Evolutionary conservation across 2,113 vertebrate genomes (phyloP), one percentile per base, ranked within the genome.

Genomic region (Ptilorrhoa leucosticta): DNA sequence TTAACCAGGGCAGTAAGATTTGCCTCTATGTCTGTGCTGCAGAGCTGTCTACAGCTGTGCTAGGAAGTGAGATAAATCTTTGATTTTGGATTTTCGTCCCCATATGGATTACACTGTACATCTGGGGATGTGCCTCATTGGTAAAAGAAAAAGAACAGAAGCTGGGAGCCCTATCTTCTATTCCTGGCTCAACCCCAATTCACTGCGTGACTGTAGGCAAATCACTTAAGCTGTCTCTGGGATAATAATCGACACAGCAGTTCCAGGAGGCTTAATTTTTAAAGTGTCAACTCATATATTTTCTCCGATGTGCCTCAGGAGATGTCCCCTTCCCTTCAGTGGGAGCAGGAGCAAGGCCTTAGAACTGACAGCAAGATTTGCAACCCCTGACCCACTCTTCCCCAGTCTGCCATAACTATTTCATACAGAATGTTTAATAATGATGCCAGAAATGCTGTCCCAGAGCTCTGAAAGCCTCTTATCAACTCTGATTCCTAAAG

Each of bases 191-290:
- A 78, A 82, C 69, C 93, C 94, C 90, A 90, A n/a, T 88, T 91
- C 76, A 22, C 77, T 92, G 83, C 2, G 2, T 92, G 93, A 94
- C 93, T 95, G 76, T 92, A 92, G 70, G 80, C 93, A 97, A 96
- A 97, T 95, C 94, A 86, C 83, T 96, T 96, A 95, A 96, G 93
- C 94, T 96, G 87, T 91, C 92, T 93, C 92, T 86, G 83, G 88
- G 80, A 93, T 96, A 96, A 92, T 96, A 95, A 96, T 93, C 20
- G 20, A 96, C 96, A 95, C 88, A 89, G 94, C 90, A 90, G 60
- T 89, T 96, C 77, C 77, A 93, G 92, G 39, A 96, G 61, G 93
- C 86, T 95, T 95, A 94, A 92, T 97, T 96, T 96, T 96, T 92
- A 82, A 95, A 95, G 92, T 92, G 79, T 96, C 93, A 90, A 78